A percentile compares a stretch with the other conserved stretches of the same genome.
These are phyloP conservation scores for Coelopa frigida DNA, from an alignment of 1,140 invertebrate species.

Conservation along the genomic window DNA sequence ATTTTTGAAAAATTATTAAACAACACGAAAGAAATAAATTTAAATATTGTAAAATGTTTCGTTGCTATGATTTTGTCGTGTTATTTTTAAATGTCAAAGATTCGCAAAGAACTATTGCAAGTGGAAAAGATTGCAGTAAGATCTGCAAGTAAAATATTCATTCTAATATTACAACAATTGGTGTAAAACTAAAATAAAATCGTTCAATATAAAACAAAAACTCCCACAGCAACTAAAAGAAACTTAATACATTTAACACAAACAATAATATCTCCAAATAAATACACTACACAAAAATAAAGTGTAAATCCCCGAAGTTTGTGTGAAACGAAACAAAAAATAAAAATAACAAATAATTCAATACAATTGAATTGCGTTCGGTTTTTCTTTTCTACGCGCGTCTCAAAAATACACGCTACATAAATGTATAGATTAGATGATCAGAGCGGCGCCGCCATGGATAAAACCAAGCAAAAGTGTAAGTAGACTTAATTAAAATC, in stretches of 20 bases:
- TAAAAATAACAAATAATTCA: not conserved
- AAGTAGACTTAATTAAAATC: constrained; percentile 27
- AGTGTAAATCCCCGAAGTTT: too few relatives aligned
- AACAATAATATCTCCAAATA: constrained; percentile 7
- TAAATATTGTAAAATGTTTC: constrained; percentile 11
- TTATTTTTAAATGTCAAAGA: constrained; percentile 13
- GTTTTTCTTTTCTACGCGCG: not conserved
- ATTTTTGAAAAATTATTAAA: not conserved
- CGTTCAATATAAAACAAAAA: too few relatives aligned
- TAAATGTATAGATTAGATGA: constrained; percentile 44
- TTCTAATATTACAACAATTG: too few relatives aligned
- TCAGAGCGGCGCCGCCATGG: constrained; percentile 42
- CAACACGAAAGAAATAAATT: not conserved
- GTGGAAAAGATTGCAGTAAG: too few relatives aligned
- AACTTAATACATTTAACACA: too few relatives aligned
- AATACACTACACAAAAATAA: too few relatives aligned
- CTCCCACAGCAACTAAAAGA: too few relatives aligned
- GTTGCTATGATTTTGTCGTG: constrained; percentile 9
- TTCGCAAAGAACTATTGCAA: constrained; percentile 9
- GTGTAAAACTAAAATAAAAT: too few relatives aligned
- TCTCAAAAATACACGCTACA: constrained; percentile 16
- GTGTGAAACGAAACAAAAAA: constrained; percentile 2
- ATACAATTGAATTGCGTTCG: too few relatives aligned
- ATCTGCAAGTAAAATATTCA: too few relatives aligned
- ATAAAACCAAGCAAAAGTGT: constrained; percentile 44